These are phyloP conservation scores for Chroicocephalus ridibundus DNA, from an alignment of 2,113 vertebrate species.

Conservation along the genomic window DNA sequence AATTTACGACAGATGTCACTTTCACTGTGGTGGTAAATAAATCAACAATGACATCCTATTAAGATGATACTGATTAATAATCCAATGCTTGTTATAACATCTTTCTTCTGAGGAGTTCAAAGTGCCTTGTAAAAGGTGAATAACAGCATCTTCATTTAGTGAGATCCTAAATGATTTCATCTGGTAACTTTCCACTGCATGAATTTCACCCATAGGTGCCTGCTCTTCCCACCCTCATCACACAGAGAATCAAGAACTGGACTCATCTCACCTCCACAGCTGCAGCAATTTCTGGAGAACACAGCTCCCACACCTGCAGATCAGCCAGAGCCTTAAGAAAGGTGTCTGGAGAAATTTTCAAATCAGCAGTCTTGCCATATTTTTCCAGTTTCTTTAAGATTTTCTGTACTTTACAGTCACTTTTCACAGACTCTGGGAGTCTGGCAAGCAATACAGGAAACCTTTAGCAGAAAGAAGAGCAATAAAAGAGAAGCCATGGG, in stretches of 20 bases:
- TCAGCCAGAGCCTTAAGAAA: conserved; percentile 74
- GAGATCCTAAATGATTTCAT: neutral
- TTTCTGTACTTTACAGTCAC: conserved; percentile 58
- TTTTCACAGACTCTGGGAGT: conserved; percentile 68
- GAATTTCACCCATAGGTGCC: neutral
- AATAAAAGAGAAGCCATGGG: neutral
- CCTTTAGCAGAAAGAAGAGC: conserved; percentile 58
- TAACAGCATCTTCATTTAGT: neutral
- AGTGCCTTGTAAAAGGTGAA: neutral
- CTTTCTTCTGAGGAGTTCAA: neutral
- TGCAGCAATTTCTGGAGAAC: conserved; percentile 76
- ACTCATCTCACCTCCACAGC: conserved; percentile 73
- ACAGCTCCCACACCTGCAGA: conserved; percentile 77
- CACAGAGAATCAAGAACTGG: neutral
- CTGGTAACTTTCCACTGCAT: neutral
- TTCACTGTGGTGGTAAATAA: neutral
- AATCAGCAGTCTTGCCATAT: conserved; percentile 61
- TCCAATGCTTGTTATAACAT: neutral
- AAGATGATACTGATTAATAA: neutral
- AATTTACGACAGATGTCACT: neutral
- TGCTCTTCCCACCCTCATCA: neutral
- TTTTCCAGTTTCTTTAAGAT: conserved; percentile 74
- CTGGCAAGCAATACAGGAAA: conserved; percentile 72
- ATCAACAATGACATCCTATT: neutral
- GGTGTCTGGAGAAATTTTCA: conserved; percentile 67